These are phyloP conservation scores for Temnothorax longispinosus DNA, from an alignment of 1,140 invertebrate species.

Conservation along the genomic window DNA sequence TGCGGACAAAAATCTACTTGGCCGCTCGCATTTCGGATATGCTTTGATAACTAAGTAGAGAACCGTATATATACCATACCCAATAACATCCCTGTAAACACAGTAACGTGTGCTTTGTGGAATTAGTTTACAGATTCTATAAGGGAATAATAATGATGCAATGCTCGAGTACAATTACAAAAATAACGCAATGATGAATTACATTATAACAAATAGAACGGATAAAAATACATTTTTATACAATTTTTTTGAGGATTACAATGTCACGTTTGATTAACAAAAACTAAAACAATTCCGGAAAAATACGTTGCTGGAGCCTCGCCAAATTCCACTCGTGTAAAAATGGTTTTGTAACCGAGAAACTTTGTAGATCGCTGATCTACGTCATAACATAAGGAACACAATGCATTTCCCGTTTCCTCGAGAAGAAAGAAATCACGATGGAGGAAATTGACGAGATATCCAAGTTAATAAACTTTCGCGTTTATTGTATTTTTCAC, in stretches of 20 bases:
- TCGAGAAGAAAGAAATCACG: background rate
- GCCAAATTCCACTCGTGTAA: background rate
- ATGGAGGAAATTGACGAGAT: constrained; percentile 31
- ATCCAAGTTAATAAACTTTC: constrained; percentile 20
- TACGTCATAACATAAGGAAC: background rate
- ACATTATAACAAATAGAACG: background rate
- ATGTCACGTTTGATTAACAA: background rate
- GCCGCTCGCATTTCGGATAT: background rate
- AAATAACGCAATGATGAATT: background rate
- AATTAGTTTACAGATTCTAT: constrained; percentile 1
- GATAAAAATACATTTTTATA: background rate
- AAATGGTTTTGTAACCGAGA: background rate
- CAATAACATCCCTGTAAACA: background rate
- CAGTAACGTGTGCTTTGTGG: background rate
- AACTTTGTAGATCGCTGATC: constrained; percentile 28
- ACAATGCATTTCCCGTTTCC: constrained; percentile 4
- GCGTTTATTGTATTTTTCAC: background rate
- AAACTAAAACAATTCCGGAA: background rate
- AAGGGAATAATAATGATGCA: background rate
- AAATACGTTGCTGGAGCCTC: background rate
- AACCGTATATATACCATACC: background rate
- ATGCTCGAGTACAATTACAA: background rate
- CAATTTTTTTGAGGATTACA: background rate
- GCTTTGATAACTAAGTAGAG: constrained; percentile 44
- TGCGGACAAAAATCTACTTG: constrained; percentile 10